Percentiles rank a stretch among this genome's conserved stretches.
Evolutionary conservation across 2,797 vertebrate species (phyloP).

Genomic region (Xerus rutilus): DNA sequence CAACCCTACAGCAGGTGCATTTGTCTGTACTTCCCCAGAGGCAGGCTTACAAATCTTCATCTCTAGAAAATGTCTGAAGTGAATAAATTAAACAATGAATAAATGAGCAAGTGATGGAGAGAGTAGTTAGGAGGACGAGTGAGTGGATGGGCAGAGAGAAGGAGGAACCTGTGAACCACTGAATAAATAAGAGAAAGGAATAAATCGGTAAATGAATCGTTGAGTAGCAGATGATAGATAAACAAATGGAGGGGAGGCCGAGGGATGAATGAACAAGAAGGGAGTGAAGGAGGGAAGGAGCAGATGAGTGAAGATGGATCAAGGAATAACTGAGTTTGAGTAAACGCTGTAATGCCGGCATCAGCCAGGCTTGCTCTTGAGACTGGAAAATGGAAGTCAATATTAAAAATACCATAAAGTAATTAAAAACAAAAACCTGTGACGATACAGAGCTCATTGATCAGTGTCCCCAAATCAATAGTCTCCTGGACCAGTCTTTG

Average conservation of each 20-base stretch:
- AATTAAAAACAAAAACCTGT: slow-evolving; percentile 65
- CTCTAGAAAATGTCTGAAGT: background rate
- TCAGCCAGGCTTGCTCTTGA: slow-evolving; percentile 32
- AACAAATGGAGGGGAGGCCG: background rate
- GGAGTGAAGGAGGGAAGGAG: background rate
- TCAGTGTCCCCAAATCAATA: slow-evolving; percentile 48
- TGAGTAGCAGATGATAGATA: background rate
- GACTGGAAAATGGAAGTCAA: slow-evolving; percentile 58
- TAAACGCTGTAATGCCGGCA: slow-evolving; percentile 13
- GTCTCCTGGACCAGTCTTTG: background rate
- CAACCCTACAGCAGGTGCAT: too few species aligned
- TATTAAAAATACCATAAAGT: slow-evolving; percentile 68
- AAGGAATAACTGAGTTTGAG: slow-evolving; percentile 47
- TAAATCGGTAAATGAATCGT: background rate
- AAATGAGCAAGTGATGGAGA: background rate
- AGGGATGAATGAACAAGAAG: background rate
- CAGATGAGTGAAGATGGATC: background rate
- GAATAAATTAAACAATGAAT: slow-evolving; percentile 4
- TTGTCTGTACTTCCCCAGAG: background rate
- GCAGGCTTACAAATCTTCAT: background rate
- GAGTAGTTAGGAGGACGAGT: background rate
- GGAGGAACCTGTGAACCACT: background rate
- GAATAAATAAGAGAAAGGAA: background rate
- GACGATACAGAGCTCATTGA: slow-evolving; percentile 45
- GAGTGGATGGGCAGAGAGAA: background rate